Conservation (phyloP, 2,113 vertebrate genomes). For the Ailurus styani region DNA sequence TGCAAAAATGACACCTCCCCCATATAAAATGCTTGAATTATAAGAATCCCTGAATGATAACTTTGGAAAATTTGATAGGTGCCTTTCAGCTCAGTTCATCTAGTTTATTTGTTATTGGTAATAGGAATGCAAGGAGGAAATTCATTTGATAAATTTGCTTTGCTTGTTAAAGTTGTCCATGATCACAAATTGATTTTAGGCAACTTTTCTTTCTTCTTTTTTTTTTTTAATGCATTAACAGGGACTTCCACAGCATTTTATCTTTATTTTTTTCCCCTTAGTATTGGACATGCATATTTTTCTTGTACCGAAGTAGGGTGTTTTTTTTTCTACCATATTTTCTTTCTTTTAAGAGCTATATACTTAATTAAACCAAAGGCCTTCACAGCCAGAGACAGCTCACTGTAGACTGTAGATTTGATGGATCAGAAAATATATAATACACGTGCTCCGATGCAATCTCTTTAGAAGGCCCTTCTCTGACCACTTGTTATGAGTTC, state of each 20-base stretch:
- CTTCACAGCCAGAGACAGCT: background rate
- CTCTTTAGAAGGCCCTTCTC: background rate
- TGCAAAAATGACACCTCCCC: background rate
- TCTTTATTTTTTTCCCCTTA: background rate
- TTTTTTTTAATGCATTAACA: background rate
- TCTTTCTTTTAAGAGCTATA: background rate
- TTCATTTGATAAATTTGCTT: background rate
- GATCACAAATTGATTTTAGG: background rate
- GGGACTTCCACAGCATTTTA: background rate
- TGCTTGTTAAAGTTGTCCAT: background rate
- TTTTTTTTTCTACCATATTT: background rate
- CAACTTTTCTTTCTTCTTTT: background rate
- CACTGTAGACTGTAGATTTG: background rate
- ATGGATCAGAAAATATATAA: background rate
- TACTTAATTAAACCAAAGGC: background rate
- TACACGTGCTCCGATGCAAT: background rate
- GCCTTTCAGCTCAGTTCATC: background rate
- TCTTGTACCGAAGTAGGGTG: background rate
- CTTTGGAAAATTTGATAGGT: background rate
- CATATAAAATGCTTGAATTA: background rate
- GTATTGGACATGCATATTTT: background rate
- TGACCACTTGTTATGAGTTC: background rate
- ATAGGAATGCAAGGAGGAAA: background rate
- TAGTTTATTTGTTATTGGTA: background rate
- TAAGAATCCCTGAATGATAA: background rate